Conservation (phyloP, 2,888 invertebrate species). For the Thymelicus lineola region DNA sequence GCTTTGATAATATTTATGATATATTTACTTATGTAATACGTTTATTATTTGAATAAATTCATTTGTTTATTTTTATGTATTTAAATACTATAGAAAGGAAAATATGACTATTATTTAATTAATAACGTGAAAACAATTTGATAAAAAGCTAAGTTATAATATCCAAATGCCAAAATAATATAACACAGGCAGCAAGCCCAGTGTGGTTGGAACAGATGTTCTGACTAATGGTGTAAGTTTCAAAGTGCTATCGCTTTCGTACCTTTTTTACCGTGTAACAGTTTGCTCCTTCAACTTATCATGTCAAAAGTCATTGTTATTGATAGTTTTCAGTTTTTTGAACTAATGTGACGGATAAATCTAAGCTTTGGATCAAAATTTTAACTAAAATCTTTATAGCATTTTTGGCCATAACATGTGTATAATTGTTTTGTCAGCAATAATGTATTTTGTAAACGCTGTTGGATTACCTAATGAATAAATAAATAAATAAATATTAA, state of each 20-base stretch:
- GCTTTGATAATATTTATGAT: too few species aligned
- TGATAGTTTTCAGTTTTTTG: slow-evolving; percentile 1
- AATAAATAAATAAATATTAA: too few species aligned
- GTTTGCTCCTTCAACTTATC: slow-evolving; percentile 44
- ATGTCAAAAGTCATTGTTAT: slow-evolving; percentile 46
- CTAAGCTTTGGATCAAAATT: background rate
- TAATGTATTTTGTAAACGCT: too few species aligned
- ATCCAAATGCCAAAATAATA: slow-evolving; percentile 10
- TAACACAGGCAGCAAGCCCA: slow-evolving; percentile 16
- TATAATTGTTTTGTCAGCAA: too few species aligned
- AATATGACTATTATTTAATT: too few species aligned
- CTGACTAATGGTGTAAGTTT: slow-evolving; percentile 48
- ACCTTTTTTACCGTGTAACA: slow-evolving; percentile 47
- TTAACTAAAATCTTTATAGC: too few species aligned
- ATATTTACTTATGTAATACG: too few species aligned
- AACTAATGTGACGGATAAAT: background rate
- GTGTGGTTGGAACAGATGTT: slow-evolving; percentile 48
- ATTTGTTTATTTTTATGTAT: too few species aligned
- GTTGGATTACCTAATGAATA: too few species aligned
- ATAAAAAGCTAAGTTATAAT: background rate
- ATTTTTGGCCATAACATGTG: too few species aligned
- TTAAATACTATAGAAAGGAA: too few species aligned
- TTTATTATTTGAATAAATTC: too few species aligned
- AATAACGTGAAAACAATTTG: background rate
- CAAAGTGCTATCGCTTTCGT: slow-evolving; percentile 44